Evolutionary conservation across 1,140 invertebrate genomes (phyloP).

Genomic region (Pseudomyrmex sp.): DNA sequence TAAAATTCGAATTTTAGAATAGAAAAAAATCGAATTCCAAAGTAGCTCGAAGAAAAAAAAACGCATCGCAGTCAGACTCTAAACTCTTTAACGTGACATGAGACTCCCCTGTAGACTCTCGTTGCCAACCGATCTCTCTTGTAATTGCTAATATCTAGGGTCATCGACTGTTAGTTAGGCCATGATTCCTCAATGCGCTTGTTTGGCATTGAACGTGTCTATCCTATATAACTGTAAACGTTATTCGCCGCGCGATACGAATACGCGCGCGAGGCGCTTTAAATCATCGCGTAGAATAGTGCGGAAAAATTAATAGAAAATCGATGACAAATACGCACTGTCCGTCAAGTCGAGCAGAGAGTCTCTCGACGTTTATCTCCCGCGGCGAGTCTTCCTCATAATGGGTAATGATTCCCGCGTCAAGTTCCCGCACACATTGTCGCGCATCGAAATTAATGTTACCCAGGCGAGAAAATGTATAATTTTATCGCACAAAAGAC

Average conservation of each 20-base stretch:
- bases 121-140: conserved; percentile 34
- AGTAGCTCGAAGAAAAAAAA: not conserved
- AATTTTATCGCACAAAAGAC: conserved; percentile 31
- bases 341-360: conserved; percentile 32
- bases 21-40: no score
- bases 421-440: conserved; percentile 19
- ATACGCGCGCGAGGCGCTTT: not conserved
- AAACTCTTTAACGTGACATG: not conserved
- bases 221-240: conserved; percentile 45
- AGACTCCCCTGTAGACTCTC: not conserved
- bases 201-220: conserved; percentile 18
- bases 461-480: conserved; percentile 12
- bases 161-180: conserved; percentile 38
- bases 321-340: conserved; percentile 52
- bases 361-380: conserved; percentile 37
- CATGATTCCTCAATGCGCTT: conserved; percentile 21
- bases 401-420: conserved; percentile 38
- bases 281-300: not conserved
- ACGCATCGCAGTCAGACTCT: not conserved
- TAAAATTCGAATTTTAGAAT: no score
- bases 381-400: not conserved
- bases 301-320: conserved; percentile 23
- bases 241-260: conserved; percentile 22
- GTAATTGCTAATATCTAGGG: conserved; percentile 49
- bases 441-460: conserved; percentile 44